A percentile compares a stretch with the other conserved stretches of the same genome.
Conservation (phyloP, 2,113 vertebrate genomes). For the Dinomys branickii region DNA sequence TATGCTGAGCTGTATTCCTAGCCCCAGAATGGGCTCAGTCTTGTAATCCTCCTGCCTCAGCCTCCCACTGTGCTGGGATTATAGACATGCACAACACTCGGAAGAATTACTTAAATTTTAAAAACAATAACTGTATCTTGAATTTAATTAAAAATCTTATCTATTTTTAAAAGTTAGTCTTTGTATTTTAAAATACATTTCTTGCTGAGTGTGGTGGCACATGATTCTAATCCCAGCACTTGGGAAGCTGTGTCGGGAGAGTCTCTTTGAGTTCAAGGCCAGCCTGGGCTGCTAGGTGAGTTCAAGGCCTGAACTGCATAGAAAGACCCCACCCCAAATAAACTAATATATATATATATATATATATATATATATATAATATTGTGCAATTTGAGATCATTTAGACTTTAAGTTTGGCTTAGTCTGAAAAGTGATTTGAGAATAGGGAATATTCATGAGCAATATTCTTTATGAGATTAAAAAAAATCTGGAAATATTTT, state of each 20-base stretch:
- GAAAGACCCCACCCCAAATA: neutral
- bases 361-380: neutral
- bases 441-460: neutral
- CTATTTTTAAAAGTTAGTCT: neutral
- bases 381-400: constrained; percentile 12
- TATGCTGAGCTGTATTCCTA: neutral
- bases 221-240: neutral
- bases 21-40: neutral
- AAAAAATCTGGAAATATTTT: constrained; percentile 11
- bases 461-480: neutral
- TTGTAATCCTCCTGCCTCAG: neutral
- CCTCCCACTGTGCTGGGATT: neutral
- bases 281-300: neutral
- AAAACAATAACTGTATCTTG: neutral
- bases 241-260: neutral
- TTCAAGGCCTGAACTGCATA: neutral
- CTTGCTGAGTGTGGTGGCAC: neutral
- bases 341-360: neutral
- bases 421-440: constrained; percentile 17
- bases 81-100: neutral
- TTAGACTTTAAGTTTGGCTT: constrained; percentile 10
- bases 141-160: constrained; percentile 11
- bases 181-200: neutral
- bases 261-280: neutral
- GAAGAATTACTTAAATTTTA: neutral